Evolutionary conservation across 2,888 invertebrate genomes (phyloP).

Genomic region (Holacanthella duospinosa): DNA sequence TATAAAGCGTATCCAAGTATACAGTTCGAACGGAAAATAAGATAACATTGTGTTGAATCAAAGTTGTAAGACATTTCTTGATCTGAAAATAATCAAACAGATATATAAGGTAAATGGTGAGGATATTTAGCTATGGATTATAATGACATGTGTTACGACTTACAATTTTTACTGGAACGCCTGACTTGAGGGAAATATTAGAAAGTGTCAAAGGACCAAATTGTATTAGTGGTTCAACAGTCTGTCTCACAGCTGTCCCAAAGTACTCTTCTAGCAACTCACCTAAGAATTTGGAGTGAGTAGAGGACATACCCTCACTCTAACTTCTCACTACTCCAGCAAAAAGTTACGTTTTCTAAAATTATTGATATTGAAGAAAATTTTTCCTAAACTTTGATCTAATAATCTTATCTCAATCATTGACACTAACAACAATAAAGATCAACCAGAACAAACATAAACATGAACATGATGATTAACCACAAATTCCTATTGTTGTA

Average conservation of each 20-base stretch:
- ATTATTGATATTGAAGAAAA: too few relatives aligned
- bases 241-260: neutral
- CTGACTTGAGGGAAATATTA: neutral
- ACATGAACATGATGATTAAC: too few relatives aligned
- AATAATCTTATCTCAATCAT: too few relatives aligned
- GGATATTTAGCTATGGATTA: neutral
- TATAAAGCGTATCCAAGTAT: neutral
- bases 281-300: neutral
- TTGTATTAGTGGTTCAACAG: neutral
- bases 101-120: neutral
- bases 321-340: neutral
- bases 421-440: too few relatives aligned
- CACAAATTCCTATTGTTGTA: too few relatives aligned
- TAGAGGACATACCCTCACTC: neutral
- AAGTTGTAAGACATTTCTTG: conserved; percentile 1
- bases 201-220: neutral
- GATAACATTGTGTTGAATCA: conserved; percentile 7
- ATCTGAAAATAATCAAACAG: neutral
- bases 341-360: too few relatives aligned
- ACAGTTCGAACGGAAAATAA: neutral
- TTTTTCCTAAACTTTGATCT: too few relatives aligned
- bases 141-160: too few relatives aligned
- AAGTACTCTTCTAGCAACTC: neutral
- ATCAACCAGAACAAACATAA: too few relatives aligned
- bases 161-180: neutral